phyloP scores from a whole-genome alignment of 2,888 invertebrate genomes.

The Autographa pulchrina region DNA sequence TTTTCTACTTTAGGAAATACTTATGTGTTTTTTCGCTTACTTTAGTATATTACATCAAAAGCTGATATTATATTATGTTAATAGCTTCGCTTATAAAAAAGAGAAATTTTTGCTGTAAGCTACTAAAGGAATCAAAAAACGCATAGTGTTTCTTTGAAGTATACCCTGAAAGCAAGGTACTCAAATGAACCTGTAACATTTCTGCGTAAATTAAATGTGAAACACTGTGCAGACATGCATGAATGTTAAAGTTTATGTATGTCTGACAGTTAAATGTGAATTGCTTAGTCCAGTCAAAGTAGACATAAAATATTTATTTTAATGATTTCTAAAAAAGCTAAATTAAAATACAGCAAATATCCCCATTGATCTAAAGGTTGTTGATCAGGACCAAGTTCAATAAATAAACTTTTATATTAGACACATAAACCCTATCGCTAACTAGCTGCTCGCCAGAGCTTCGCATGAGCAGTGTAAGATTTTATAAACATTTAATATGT shows the following conservation, averaged over 20 bases:
- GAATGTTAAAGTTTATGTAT: conserved; percentile 26
- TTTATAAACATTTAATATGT: too few relatives aligned
- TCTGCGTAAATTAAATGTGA: conserved; percentile 35
- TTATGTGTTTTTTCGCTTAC: conserved; percentile 19
- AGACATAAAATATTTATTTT: not conserved
- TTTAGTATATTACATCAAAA: conserved; percentile 32
- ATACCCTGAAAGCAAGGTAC: conserved; percentile 24
- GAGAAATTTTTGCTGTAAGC: conserved; percentile 21
- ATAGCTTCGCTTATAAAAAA: not conserved
- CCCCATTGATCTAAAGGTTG: not conserved
- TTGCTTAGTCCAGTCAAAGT: conserved; percentile 25
- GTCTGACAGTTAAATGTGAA: conserved; percentile 25
- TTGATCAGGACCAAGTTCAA: not conserved
- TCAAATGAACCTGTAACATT: conserved; percentile 40
- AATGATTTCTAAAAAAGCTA: not conserved
- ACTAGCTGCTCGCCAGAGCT: too few relatives aligned
- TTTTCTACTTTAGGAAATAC: conserved; percentile 2
- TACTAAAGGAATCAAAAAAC: conserved; percentile 24
- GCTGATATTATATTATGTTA: not conserved
- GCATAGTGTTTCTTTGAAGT: conserved; percentile 24
- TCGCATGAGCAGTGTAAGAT: too few relatives aligned
- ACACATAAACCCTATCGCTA: too few relatives aligned
- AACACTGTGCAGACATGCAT: conserved; percentile 29
- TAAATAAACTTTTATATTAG: too few relatives aligned
- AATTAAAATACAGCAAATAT: not conserved